Base-by-base conservation (phyloP, 2,113 vertebrate genomes). In the Lucifuga dentata region DNA sequence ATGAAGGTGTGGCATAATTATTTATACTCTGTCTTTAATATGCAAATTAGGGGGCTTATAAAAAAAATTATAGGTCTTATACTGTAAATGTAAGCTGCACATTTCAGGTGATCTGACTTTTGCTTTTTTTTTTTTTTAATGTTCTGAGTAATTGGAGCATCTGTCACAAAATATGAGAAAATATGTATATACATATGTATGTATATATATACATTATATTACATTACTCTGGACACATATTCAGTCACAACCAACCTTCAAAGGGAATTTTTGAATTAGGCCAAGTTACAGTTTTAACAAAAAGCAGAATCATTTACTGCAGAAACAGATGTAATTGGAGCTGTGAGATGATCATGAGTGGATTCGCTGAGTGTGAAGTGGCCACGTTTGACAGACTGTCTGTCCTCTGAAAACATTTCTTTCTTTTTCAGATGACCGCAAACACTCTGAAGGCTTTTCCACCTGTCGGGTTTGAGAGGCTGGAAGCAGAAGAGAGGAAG, bases 401-500 rank as follows among this genome's bases (percentile, higher is more conserved):
- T 73, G 73, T 81, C 69, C 64, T 66, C 69, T 21, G 53, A 33
- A 41, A 48, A 29, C n/a, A n/a, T n/a, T n/a, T n/a, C n/a, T n/a
- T 41, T 49, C 55, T 57, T 80, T 73, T 78, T 99, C 93, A 98
- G 84, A 99, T 93, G 76, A 99, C 95, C 35, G 96, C 96, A 87
- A 98, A 99, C 68, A 98, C 94, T 94, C 95, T 92, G 93, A 99
- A 99, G 73, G 97, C 95, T 86, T 98, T 98, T 80, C 95, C 94
- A 91, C 92, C 93, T 58, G 94, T 88, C 73, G 96, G 96, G 88
- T 95, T 98, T 85, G 94, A 86, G 69, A 97, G 92, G 88, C 97
- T 99, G 92, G 50, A 92, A 84, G 59, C 88, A n/a, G 78, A 7
- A 29, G 26, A 29, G 26, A 7, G 7, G 26, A 29, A 7, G 26